Percentiles rank a stretch among this genome's conserved stretches.
These are phyloP conservation scores for Lophochroa leadbeateri DNA, from an alignment of 2,113 vertebrate genomes.

Conservation along the genomic window DNA sequence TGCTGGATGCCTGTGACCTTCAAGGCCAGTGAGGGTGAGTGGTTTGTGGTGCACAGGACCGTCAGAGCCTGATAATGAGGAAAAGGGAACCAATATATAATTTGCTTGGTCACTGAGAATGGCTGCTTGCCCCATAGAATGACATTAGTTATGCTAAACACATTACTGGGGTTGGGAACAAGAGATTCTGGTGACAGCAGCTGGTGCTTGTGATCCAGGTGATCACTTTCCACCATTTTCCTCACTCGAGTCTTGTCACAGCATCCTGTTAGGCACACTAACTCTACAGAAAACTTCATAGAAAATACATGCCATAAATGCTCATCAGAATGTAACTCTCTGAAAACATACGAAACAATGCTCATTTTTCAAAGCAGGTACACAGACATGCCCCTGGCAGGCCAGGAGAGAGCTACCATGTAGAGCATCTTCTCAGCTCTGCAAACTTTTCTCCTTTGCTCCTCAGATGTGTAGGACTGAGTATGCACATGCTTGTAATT, in stretches of 20 bases:
- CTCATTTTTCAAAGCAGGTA: neutral
- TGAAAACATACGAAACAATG: neutral
- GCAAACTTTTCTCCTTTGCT: neutral
- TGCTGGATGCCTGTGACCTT: too few relatives aligned
- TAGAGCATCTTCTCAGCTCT: neutral
- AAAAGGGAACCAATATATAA: accelerated
- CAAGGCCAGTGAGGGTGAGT: accelerated
- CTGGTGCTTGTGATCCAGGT: neutral
- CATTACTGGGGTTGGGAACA: accelerated
- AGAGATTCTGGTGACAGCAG: neutral
- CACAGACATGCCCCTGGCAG: neutral
- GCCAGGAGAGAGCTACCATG: neutral
- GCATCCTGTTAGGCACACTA: neutral
- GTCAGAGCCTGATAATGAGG: neutral
- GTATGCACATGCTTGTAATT: neutral
- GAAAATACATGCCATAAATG: neutral
- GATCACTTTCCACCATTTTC: neutral
- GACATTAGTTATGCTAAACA: accelerated
- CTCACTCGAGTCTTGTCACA: neutral
- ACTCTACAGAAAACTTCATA: neutral
- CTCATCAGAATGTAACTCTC: neutral
- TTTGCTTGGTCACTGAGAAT: accelerated
- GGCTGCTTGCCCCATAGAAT: neutral
- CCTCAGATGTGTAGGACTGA: neutral
- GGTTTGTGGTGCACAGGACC: neutral